Evolutionary conservation across 92 coral and sea anemone genomes (phyloP), one percentile per base, ranked within the genome.

Genomic region (Phymanthus crucifer): DNA sequence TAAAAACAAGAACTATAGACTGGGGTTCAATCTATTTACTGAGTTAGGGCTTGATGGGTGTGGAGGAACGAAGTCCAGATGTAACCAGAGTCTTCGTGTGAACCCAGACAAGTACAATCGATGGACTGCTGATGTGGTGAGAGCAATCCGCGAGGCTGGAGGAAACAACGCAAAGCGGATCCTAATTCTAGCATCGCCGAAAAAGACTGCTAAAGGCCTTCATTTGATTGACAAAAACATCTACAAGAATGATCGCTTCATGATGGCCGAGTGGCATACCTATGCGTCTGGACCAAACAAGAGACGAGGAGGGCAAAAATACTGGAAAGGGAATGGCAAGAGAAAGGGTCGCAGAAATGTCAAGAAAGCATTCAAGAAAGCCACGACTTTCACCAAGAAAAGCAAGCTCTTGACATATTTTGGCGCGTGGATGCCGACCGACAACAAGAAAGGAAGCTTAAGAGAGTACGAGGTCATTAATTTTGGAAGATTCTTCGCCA

Each of bases 351-450:
- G 67, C 56, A 79, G 37, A n/a, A 80, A 85, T 64, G 81, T 68
- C 70, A 57, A 40, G 34, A 52, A 68, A 40, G 83, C 82, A 3
- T 57, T 79, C 52, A 80, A 37, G 58, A 61, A 31, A 6, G 91
- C 81, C 12, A 40, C 76, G 14, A 64, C 54, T 14, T 82, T 86
- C 56, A 69, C 73, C 35, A 58, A 69, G 6, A 43, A 27, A 17
- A 84, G 61, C 47, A 66, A 52, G n/a, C 71, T 91, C 32, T 72
- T 70, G 21, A 89, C 89, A 1, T 89, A 89, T 48, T 80, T 89
- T 66, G 91, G 89, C 23, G 96, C 96, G 18, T 89, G 96, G 96
- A 91, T 89, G 89, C 91, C 93, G 2, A 54, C 70, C 32, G 93
- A 92, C 74, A 86, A 92, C 84, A 26, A 75, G 13, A 32, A 40